Evolutionary conservation across 37 sponge, comb jelly and placozoan species (phyloP).

Genomic region (Halichondria panicea): DNA sequence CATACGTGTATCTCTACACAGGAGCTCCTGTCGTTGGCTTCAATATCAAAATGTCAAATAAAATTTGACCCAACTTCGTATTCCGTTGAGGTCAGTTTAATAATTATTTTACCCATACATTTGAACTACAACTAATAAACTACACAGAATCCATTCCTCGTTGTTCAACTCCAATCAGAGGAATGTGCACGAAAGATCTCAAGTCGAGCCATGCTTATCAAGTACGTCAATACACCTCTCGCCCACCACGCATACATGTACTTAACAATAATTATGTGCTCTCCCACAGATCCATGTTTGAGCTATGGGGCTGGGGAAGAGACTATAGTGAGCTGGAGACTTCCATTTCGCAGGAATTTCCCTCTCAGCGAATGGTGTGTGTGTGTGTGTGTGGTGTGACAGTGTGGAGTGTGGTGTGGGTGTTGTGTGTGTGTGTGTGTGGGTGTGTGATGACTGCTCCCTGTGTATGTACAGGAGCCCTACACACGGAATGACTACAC

Average conservation of each 20-base stretch:
- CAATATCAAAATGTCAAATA: slow-evolving; percentile 24
- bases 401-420: too few species aligned
- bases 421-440: too few species aligned
- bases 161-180: slow-evolving; percentile 53
- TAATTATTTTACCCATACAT: not conserved
- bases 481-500: slow-evolving; percentile 50
- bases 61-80: slow-evolving; percentile 27
- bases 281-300: slow-evolving; percentile 60
- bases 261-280: too few species aligned
- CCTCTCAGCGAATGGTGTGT: slow-evolving; percentile 42
- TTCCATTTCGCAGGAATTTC: slow-evolving; percentile 15
- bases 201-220: slow-evolving; percentile 67
- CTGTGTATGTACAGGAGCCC: slow-evolving; percentile 43
- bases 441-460: too few species aligned
- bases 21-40: slow-evolving; percentile 42
- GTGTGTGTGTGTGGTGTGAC: too few species aligned
- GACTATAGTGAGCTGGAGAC: slow-evolving; percentile 43
- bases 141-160: slow-evolving; percentile 63
- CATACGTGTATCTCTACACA: not conserved
- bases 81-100: slow-evolving; percentile 24
- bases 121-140: not conserved
- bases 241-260: not conserved
- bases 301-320: slow-evolving; percentile 70
- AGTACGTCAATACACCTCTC: slow-evolving; percentile 4
- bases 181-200: slow-evolving; percentile 41